Conservation (phyloP, 2,888 invertebrate genomes). For the Drosophila prolongata region DNA sequence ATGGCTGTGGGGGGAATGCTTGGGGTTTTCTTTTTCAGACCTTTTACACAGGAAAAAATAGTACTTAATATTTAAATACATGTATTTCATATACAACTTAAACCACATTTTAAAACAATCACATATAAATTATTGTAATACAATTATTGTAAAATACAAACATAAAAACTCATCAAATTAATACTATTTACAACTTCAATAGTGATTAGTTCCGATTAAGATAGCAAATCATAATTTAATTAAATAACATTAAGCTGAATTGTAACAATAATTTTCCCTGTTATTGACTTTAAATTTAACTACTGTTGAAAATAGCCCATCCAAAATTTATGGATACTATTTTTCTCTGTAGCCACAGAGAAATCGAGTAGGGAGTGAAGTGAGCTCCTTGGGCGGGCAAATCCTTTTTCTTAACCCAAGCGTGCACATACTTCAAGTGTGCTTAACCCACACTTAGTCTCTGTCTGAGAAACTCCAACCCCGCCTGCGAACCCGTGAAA, state of each 20-base stretch:
- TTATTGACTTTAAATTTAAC: not conserved
- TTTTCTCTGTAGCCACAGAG: not conserved
- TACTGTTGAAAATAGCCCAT: no score
- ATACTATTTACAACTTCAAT: no score
- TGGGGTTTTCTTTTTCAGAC: conserved; percentile 23
- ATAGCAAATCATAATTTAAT: no score
- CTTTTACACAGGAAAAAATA: conserved; percentile 9
- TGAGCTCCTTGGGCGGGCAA: conserved; percentile 47
- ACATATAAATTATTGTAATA: no score
- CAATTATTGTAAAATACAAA: no score
- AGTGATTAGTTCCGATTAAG: no score
- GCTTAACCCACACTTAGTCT: conserved; percentile 59
- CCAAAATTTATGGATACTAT: not conserved
- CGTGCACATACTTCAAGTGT: conserved; percentile 72
- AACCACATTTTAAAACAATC: no score
- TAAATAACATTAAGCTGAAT: no score
- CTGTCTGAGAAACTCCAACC: conserved; percentile 35
- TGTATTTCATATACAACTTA: no score
- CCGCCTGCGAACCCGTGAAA: conserved; percentile 10
- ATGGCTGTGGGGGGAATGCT: conserved; percentile 18
- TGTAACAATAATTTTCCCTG: not conserved
- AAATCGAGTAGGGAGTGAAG: conserved; percentile 16
- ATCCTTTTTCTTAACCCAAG: conserved; percentile 76
- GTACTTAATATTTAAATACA: not conserved
- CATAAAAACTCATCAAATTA: no score